Evolutionary conservation across 2,797 vertebrate species (phyloP), one percentile per base, ranked within the genome.

Genomic region (Sebastes dallii): DNA sequence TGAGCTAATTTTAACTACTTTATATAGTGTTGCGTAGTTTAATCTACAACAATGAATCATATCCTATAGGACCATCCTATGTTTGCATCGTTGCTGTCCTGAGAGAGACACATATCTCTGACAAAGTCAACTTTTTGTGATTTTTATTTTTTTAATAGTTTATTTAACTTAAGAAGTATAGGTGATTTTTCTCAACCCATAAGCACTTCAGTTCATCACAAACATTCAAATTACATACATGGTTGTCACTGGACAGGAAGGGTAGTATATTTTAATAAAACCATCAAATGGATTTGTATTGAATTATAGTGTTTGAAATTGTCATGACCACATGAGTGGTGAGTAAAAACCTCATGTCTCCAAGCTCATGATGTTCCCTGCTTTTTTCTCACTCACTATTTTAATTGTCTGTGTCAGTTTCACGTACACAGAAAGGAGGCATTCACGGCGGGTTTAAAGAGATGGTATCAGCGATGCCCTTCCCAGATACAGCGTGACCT

Each of bases 391-490:
- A 0, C 10, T 64, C 62, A 52, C 39, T 69, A 34, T 81, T 87
- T 73, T 42, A 59, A 83, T 81, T 9, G 22, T 72, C 68, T 50
- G 61, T 85, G 81, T 81, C 71, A 61, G 72, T 64, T 42, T 74
- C 36, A 66, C 68, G 54, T 42, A 55, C 72, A 87, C 66, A 92
- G 75, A 93, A 91, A 89, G 77, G 82, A 82, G 55, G 61, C 88
- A 83, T 90, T 92, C 82, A 90, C 55, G 11, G 78, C 1, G 8
- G 83, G 66, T 86, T 90, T 78, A 91, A 78, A 90, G 81, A 83
- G 92, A 94, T 87, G 84, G 22, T 78, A 88, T 93, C 91, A 89
- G 91, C 52, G 80, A 89, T 91, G 89, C 77, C 89, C 92, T 89
- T 73, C 86, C 73, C 67, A 92, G 88, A 93, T 90, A 92, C 60